Evolutionary conservation across 2,113 vertebrate genomes (phyloP).

Genomic region (Globicephala melas): DNA sequence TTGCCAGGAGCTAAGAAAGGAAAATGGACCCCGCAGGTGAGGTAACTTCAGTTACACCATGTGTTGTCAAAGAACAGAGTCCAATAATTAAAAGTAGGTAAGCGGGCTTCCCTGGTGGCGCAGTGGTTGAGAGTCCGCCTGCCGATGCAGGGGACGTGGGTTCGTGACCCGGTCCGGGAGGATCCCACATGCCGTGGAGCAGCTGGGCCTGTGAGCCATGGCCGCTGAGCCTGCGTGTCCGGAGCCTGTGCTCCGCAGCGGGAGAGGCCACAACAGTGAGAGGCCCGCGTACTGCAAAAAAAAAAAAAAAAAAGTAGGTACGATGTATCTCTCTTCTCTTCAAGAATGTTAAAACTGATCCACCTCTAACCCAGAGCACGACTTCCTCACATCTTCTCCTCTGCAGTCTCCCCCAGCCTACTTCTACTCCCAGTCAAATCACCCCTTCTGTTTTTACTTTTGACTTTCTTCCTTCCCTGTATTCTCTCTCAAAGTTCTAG

Average conservation of each 20-base stretch:
- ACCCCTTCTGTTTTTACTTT: neutral
- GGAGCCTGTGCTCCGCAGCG: no score
- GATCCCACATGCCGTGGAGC: no score
- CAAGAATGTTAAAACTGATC: fast-evolving
- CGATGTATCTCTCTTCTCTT: neutral
- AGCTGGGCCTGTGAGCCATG: no score
- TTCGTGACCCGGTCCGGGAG: no score
- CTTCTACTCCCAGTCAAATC: neutral
- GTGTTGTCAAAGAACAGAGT: no score
- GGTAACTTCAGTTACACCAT: fast-evolving
- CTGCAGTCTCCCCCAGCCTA: fast-evolving
- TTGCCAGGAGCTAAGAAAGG: neutral
- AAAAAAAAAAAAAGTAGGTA: neutral
- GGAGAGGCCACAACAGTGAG: no score
- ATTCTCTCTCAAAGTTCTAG: neutral
- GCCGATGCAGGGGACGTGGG: no score
- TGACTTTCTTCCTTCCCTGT: neutral
- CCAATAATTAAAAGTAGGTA: neutral
- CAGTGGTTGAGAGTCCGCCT: no score
- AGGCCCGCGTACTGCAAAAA: no score
- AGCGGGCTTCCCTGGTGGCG: no score
- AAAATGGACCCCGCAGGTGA: fast-evolving
- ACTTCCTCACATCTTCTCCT: no score
- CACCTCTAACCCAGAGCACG: neutral
- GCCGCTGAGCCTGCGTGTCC: no score